Base-by-base conservation (phyloP, 2,888 invertebrate genomes). In the Oscheius onirici region DNA sequence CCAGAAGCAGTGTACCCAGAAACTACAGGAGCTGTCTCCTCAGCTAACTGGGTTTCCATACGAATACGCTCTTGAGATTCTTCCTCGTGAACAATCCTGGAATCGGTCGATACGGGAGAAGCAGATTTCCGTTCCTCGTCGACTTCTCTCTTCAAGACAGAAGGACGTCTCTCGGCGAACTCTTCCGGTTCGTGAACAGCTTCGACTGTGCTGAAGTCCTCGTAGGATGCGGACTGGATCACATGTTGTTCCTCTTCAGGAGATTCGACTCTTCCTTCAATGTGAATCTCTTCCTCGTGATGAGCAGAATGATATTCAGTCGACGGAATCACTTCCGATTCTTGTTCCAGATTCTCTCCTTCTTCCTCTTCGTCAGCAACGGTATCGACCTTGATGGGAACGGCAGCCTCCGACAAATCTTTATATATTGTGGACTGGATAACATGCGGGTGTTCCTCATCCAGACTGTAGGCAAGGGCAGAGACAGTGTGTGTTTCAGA, bases 71-170 rank as follows among this genome's bases (percentile, higher is more conserved):
- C 46, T 46, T 46, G 8, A 17, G 3, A 13, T 46, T 1, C 46
- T 11, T 46, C 46, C 20, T 46, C 63, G 46, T 71, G 63, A 43
- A 58, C 72, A 24, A 40, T 44, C 17, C 57, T 46, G 22, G 57
- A 72, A 13, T 70, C 68, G 28, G 57, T 54, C 11, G 49, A 41
- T 11, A 66, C 68, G 22, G 74, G 58, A 8, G 58, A 41, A 11
- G 41, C 34, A 11, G 58, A n/a, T 41, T 20, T 58, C 58, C 26
- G 61, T 63, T 41, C 40, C 11, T 69, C 72, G 41, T 65, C 49
- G 1, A 22, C 57, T 43, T 57, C 57, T 57, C 54, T 51, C 28
- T 24, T 57, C 40, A 20, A 17, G 10, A 20, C 15, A 22, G 49
- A 63, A 11, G 26, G 26, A 46, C 49, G 49, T 2, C 20, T 49